These are phyloP conservation scores for Corella eumyota DNA, from an alignment of 23 tunicate genomes.

Conservation along the genomic window DNA sequence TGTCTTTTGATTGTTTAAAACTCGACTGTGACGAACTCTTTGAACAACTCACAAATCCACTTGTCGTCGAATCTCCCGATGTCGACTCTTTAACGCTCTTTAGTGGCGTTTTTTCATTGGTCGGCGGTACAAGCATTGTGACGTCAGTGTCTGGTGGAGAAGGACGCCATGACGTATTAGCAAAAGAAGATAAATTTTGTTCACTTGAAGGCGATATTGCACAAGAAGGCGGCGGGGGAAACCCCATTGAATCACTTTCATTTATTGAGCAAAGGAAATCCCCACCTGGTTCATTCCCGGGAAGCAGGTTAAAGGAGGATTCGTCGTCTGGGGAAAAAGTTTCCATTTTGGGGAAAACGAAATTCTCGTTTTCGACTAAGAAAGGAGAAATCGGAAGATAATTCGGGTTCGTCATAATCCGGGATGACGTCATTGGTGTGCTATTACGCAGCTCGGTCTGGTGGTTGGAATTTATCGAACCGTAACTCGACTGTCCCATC, in stretches of 20 bases:
- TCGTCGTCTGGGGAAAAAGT: neutral
- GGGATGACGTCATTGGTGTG: neutral
- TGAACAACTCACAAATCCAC: constrained; percentile 62
- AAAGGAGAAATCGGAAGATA: constrained; percentile 32
- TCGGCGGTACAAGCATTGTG: neutral
- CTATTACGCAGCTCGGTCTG: neutral
- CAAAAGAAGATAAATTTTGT: neutral
- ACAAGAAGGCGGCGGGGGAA: constrained; percentile 20
- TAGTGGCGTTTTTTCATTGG: constrained; percentile 2
- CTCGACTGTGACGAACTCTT: constrained; percentile 11
- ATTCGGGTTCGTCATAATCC: constrained; percentile 39
- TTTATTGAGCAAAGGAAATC: neutral
- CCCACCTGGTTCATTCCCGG: constrained; percentile 3
- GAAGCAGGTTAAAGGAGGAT: neutral
- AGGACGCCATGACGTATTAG: constrained; percentile 12
- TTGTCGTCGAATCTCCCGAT: constrained; percentile 49
- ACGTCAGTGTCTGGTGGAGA: constrained; percentile 11
- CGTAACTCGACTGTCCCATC: constrained; percentile 5
- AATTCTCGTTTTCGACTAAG: neutral
- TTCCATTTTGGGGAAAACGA: no score
- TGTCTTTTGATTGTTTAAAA: neutral
- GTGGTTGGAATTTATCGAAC: constrained; percentile 1
- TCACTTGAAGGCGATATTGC: constrained; percentile 11
- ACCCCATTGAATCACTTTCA: neutral
- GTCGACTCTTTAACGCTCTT: constrained; percentile 7